Evolutionary conservation across 2,113 vertebrate genomes (phyloP).

Genomic region (Uria aalge): DNA sequence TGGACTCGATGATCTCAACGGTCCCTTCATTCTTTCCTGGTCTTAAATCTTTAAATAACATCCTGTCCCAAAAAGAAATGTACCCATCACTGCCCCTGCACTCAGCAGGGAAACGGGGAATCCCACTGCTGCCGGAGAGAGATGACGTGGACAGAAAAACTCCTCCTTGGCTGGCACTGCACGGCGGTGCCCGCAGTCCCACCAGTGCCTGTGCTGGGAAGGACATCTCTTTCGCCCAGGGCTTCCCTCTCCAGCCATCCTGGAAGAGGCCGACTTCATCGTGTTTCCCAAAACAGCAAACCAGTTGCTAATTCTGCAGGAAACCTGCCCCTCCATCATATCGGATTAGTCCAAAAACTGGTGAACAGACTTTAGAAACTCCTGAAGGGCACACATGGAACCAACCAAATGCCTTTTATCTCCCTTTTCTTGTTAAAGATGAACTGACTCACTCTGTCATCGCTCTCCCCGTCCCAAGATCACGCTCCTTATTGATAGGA

Average conservation of each 20-base stretch:
- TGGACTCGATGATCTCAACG: not conserved
- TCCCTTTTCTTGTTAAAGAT: not conserved
- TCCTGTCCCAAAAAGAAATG: not conserved
- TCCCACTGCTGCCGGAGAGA: not conserved
- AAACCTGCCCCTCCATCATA: not conserved
- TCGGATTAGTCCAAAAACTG: not conserved
- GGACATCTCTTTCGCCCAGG: not conserved
- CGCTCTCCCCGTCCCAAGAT: not conserved
- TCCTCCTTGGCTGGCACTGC: not conserved
- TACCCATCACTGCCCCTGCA: not conserved
- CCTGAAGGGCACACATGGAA: not conserved
- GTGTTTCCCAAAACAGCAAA: not conserved
- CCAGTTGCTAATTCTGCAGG: not conserved
- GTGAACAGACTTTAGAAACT: not conserved
- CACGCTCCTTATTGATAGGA: not conserved
- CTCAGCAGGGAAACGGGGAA: not conserved
- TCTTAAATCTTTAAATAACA: not conserved
- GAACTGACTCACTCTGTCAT: not conserved
- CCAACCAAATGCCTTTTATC: not conserved
- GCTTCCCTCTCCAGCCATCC: not conserved
- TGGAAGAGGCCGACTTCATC: not conserved
- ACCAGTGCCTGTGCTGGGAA: not conserved
- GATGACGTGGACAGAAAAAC: fast-evolving
- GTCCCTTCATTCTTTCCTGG: not conserved
- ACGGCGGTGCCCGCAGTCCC: fast-evolving